Evolutionary conservation across 30 jellyfish, hydroid and myxozoan genomes (phyloP), one percentile per base, ranked within the genome.

Genomic region (Hydra vulgaris): DNA sequence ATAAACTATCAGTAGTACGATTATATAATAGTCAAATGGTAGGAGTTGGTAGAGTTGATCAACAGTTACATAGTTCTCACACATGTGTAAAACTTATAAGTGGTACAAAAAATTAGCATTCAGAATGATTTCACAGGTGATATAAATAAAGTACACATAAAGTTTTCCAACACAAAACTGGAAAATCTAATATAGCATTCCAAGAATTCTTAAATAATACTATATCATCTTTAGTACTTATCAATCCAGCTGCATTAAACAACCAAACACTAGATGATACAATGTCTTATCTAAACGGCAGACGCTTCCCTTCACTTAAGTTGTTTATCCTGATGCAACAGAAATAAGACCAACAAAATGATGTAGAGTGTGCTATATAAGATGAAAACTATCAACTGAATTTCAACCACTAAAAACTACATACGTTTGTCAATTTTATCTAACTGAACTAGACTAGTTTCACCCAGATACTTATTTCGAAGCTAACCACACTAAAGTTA

Each of bases 351-450:
- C 76, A 21, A 20, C 76, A 5, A 69, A 69, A 23, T 3, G 76
- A 69, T 69, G 76, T 69, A 69, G 76, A 69, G 76, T 69, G 8
- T 69, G 76, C 76, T 20, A 21, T 69, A 15, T 15, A 20, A 69
- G 27, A 69, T 7, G 76, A 21, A 69, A 69, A 69, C 25, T 19
- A 69, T 19, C 76, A 8, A 15, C 8, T 5, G 15, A 69, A 24
- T 7, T 7, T 19, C 76, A 69, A 20, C 27, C 27, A 69, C 76
- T 69, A 15, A 5, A 69, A 69, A 69, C 76, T 24, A 69, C 76
- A 24, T 69, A 15, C 15, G 27, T 69, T 19, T 69, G 76, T 40
- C 5, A 40, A 40, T 40, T 40, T 40, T 40, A 12, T 12, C 61
- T 12, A 40, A 3, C 61, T 40, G 61, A 40, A 40, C 61, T 12